These are phyloP conservation scores for Zonotrichia albicollis DNA, from an alignment of 2,797 vertebrate genomes.

Conservation along the genomic window DNA sequence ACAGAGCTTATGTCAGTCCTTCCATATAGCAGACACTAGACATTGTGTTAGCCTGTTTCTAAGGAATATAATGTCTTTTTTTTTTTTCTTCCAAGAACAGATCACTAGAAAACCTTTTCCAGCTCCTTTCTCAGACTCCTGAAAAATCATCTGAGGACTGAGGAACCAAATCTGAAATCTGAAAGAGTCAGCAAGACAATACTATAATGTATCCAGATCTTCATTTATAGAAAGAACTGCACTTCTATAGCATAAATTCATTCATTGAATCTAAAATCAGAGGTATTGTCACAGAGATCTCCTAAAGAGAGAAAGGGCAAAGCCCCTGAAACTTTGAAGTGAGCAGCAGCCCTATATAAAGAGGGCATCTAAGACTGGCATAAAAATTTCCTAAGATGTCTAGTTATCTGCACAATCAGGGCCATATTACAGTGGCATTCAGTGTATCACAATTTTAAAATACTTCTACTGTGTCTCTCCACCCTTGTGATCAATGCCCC, in stretches of 20 bases:
- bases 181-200: not conserved
- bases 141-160: not conserved
- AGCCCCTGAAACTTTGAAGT: not conserved
- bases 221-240: not conserved
- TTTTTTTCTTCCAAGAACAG: not conserved
- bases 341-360: not conserved
- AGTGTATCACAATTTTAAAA: not conserved
- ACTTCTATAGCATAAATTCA: accelerated
- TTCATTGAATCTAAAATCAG: not conserved
- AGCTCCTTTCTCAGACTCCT: not conserved
- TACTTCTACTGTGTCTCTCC: not conserved
- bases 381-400: not conserved
- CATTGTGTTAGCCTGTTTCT: not conserved
- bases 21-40: not conserved
- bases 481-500: not conserved
- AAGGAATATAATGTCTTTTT: not conserved
- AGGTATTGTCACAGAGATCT: not conserved
- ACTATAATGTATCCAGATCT: not conserved
- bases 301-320: not conserved
- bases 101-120: not conserved
- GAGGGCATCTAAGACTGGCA: not conserved
- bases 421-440: not conserved
- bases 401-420: not conserved
- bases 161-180: not conserved
- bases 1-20: not conserved